phyloP scores from a whole-genome alignment of 2,113 vertebrate species.

The Petroica traversi region DNA sequence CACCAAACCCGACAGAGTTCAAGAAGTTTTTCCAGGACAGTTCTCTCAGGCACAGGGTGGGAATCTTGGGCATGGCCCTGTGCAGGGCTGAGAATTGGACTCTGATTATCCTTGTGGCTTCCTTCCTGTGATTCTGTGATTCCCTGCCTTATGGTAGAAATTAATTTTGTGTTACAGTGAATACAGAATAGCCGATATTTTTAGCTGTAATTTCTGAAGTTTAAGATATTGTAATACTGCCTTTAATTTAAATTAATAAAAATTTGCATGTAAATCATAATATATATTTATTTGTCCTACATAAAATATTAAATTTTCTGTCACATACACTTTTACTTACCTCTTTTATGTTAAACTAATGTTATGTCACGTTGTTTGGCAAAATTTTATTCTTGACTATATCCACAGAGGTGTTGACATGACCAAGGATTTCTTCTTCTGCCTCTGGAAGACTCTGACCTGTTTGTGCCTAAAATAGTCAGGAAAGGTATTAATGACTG shows the following conservation, averaged over 20 bases:
- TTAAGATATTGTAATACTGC: not conserved
- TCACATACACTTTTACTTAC: not conserved
- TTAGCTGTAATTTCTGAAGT: not conserved
- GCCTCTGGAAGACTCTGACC: not conserved
- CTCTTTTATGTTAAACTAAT: not conserved
- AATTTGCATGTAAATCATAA: not conserved
- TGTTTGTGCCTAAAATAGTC: not conserved
- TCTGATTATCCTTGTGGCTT: not conserved
- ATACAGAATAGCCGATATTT: not conserved
- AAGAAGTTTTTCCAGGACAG: not conserved
- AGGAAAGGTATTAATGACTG: not conserved
- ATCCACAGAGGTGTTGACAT: not conserved
- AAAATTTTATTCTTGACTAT: not conserved
- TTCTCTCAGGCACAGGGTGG: accelerated
- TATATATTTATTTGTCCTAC: not conserved
- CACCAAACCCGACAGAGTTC: not conserved
- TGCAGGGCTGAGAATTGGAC: accelerated
- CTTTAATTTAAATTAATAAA: not conserved
- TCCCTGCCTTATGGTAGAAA: not conserved
- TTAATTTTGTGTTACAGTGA: not conserved
- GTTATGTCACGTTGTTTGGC: not conserved
- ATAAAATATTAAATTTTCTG: not conserved
- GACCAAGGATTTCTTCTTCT: not conserved
- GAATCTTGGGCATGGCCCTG: not conserved
- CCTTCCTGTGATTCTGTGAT: not conserved